These are phyloP conservation scores for Nothoprocta pentlandii DNA, from an alignment of 2,113 vertebrate genomes.

Conservation along the genomic window DNA sequence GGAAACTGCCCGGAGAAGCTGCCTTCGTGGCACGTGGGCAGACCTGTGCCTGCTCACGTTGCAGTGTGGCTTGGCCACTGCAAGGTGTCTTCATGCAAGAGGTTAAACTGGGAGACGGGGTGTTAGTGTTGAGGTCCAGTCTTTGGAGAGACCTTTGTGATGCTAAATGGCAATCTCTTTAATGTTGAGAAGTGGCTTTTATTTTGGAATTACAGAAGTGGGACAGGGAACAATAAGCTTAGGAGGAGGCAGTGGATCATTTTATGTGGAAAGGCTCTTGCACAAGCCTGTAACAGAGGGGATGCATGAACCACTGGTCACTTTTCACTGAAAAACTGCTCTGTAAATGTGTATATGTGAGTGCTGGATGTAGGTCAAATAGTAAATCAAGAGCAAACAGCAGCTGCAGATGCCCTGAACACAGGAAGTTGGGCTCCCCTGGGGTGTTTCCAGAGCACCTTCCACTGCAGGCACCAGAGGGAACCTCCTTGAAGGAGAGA, in stretches of 20 bases:
- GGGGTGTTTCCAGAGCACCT: neutral
- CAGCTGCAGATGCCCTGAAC: slow-evolving; percentile 7
- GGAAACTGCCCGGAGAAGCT: neutral
- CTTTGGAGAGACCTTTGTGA: neutral
- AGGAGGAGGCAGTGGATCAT: neutral
- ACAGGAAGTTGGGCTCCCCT: neutral
- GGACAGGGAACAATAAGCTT: neutral
- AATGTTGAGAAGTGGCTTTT: neutral
- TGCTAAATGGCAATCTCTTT: neutral
- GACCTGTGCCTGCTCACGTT: neutral
- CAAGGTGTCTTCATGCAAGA: neutral
- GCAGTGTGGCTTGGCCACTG: neutral
- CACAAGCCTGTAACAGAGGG: neutral
- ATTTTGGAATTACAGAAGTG: neutral
- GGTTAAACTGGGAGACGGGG: accelerated
- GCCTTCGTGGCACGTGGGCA: neutral
- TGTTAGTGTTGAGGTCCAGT: neutral
- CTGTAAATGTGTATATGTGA: neutral
- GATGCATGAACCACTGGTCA: neutral
- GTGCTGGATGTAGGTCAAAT: neutral
- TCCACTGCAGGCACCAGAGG: neutral
- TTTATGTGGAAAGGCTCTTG: neutral
- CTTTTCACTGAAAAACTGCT: neutral
- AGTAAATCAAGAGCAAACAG: slow-evolving; percentile 5
- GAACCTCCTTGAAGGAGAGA: neutral